Conservation (phyloP, 2,888 invertebrate genomes). For the Drosophila heteroneura region DNA sequence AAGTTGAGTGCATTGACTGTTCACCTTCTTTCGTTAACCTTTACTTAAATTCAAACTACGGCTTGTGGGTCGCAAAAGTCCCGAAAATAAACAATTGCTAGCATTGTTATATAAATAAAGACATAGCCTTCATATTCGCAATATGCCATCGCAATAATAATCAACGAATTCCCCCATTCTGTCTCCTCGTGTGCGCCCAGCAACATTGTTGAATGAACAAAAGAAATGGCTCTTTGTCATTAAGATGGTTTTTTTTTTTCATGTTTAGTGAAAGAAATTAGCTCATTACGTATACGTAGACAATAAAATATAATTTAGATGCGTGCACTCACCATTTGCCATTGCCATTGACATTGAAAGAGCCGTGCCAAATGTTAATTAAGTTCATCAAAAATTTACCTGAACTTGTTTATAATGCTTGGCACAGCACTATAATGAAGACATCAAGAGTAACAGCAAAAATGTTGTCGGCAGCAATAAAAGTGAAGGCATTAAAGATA, state of each 20-base stretch:
- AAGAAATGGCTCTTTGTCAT: conserved; percentile 32
- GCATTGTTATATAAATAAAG: conserved; percentile 15
- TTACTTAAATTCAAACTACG: conserved; percentile 5
- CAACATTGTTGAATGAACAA: conserved; percentile 19
- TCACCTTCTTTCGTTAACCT: not conserved
- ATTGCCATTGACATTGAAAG: conserved; percentile 77
- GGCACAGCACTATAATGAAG: conserved; percentile 52
- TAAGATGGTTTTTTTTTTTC: conserved; percentile 27
- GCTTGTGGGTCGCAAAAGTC: not conserved
- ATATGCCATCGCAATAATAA: conserved; percentile 52
- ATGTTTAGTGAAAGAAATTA: conserved; percentile 52
- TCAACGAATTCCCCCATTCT: conserved; percentile 24
- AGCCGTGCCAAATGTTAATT: conserved; percentile 74
- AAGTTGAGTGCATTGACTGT: not conserved
- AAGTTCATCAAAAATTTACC: conserved; percentile 65
- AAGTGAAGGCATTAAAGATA: conserved; percentile 62
- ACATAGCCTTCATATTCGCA: conserved; percentile 24
- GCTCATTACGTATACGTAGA: conserved; percentile 46
- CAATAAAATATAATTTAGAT: conserved; percentile 40
- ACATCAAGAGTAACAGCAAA: conserved; percentile 47
- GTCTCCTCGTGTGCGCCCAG: not conserved
- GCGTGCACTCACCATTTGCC: conserved; percentile 44
- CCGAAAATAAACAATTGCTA: conserved; percentile 2
- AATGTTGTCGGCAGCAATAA: conserved; percentile 63
- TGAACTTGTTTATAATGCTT: conserved; percentile 18